A percentile compares a stretch with the other conserved stretches of the same genome.
phyloP scores from a whole-genome alignment of 2,113 vertebrate species.

The Scartelaos histophorus region DNA sequence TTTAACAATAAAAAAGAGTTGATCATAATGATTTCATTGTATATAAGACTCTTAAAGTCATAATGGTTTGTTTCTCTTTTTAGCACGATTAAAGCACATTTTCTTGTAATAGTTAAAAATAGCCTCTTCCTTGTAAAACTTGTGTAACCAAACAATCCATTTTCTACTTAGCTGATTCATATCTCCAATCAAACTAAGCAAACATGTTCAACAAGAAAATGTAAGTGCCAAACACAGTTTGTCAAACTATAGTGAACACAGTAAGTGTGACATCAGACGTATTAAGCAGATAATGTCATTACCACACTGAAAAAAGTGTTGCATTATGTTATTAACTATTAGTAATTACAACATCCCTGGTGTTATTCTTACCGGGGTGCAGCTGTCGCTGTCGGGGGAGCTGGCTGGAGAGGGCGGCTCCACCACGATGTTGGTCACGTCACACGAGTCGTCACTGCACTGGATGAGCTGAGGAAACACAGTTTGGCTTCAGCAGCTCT shows the following conservation, averaged over 20 bases:
- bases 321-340: background rate
- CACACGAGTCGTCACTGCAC: constrained; percentile 63
- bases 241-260: background rate
- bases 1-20: background rate
- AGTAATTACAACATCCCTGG: background rate
- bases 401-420: constrained; percentile 66
- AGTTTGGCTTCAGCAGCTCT: background rate
- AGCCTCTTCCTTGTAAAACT: background rate
- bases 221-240: background rate
- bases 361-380: constrained; percentile 62
- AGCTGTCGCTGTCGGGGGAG: constrained; percentile 67
- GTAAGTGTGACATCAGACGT: background rate
- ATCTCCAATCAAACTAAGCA: background rate
- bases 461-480: constrained; percentile 49
- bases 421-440: constrained; percentile 61
- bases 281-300: background rate
- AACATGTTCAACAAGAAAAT: background rate
- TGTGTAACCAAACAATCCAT: background rate
- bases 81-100: background rate
- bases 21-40: background rate
- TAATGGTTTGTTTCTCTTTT: background rate
- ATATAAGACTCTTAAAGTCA: background rate
- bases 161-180: background rate
- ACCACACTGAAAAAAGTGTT: background rate
- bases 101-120: background rate